Conservation (phyloP, 2,113 vertebrate species). For the Pollachius pollachius region DNA sequence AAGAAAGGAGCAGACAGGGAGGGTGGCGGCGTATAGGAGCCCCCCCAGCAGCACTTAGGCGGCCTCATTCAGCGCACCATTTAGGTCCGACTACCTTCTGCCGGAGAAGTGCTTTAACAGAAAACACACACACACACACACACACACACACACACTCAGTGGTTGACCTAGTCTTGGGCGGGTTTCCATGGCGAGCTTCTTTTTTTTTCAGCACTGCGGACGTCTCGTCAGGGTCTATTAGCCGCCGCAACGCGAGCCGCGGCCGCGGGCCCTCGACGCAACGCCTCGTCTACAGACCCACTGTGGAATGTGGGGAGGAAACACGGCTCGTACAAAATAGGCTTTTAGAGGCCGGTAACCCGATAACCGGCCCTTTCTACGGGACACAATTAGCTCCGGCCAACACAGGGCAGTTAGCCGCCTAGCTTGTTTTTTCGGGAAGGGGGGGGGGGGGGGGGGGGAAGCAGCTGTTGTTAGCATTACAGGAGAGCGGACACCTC, state of each 20-base stretch:
- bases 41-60: too few relatives aligned
- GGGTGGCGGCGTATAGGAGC: not conserved
- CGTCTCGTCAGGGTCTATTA: conserved; percentile 41
- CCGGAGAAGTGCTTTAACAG: not conserved
- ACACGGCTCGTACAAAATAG: conserved; percentile 7
- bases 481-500: conserved; percentile 32
- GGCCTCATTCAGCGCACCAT: not conserved
- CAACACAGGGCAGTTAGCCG: not conserved
- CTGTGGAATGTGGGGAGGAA: not conserved
- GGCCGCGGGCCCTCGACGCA: conserved; percentile 18
- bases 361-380: conserved; percentile 5
- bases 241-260: conserved; percentile 30
- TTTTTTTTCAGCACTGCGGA: conserved; percentile 1
- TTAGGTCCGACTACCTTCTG: not conserved
- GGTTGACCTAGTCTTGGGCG: too few relatives aligned
- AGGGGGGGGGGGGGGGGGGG: conserved; percentile 27
- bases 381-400: conserved; percentile 25
- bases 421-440: not conserved
- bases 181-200: not conserved
- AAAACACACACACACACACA: not conserved
- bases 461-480: conserved; percentile 47
- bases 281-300: not conserved
- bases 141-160: too few relatives aligned
- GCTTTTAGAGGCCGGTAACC: conserved; percentile 34
- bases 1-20: not conserved